Evolutionary conservation across 2,888 invertebrate species (phyloP).

Genomic region (Rhingia rostrata): DNA sequence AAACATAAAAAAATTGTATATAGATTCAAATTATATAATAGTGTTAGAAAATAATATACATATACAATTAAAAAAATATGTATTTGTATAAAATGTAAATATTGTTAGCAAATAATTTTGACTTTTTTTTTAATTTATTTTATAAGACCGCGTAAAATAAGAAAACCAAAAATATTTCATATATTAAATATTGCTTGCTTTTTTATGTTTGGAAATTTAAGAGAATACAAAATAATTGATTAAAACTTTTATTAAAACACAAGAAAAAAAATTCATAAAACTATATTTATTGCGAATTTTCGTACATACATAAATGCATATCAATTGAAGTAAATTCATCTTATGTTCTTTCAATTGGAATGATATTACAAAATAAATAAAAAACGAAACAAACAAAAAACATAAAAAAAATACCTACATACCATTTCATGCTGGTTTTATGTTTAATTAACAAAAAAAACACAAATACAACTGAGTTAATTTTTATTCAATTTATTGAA

Average conservation of each 20-base stretch:
- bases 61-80: conserved; percentile 41
- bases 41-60: conserved; percentile 37
- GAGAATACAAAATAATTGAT: conserved; percentile 1
- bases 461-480: neutral
- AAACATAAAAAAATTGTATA: conserved; percentile 58
- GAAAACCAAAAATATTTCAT: neutral
- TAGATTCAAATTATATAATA: conserved; percentile 66
- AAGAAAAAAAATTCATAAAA: conserved; percentile 20
- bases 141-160: neutral
- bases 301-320: conserved; percentile 66
- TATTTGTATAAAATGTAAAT: conserved; percentile 69
- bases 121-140: conserved; percentile 4
- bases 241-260: conserved; percentile 14
- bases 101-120: conserved; percentile 36
- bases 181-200: conserved; percentile 42
- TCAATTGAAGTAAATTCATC: conserved; percentile 57
- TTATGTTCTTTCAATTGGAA: conserved; percentile 30
- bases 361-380: neutral
- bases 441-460: neutral
- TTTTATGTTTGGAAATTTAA: conserved; percentile 28
- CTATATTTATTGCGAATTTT: conserved; percentile 43
- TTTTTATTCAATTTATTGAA: conserved; percentile 28
- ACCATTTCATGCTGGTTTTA: neutral
- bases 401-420: neutral
- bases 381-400: neutral